Evolutionary conservation across 2,113 vertebrate genomes (phyloP).

Genomic region (Rana temporaria): DNA sequence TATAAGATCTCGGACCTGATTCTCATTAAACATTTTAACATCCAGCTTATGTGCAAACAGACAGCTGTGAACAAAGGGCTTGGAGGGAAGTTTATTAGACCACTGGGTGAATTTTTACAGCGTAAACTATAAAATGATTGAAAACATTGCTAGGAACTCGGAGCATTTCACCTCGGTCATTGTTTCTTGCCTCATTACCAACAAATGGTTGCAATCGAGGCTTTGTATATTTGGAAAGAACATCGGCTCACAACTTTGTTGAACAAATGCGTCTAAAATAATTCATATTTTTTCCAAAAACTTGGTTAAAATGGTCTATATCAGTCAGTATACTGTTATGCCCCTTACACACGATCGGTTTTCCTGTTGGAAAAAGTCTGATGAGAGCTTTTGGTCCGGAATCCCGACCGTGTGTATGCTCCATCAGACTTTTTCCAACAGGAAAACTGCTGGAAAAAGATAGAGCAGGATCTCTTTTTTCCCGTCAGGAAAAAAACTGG

Average conservation of each 20-base stretch:
- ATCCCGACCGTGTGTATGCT: no score
- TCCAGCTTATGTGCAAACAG: conserved; percentile 25
- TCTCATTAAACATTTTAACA: conserved; percentile 35
- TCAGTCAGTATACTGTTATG: no score
- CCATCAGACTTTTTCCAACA: no score
- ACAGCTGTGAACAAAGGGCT: conserved; percentile 32
- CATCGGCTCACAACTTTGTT: conserved; percentile 16
- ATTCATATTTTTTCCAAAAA: conserved; percentile 14
- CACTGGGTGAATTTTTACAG: conserved; percentile 45
- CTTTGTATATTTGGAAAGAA: conserved; percentile 37
- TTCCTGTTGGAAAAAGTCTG: no score
- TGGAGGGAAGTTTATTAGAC: conserved; percentile 21
- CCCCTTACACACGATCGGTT: no score
- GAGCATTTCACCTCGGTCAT: conserved; percentile 36
- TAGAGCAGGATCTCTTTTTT: no score
- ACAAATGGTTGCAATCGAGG: conserved; percentile 47
- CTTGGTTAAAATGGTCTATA: neutral
- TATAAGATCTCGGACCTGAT: conserved; percentile 29
- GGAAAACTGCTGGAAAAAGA: no score
- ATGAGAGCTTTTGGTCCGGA: no score
- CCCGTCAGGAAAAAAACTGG: no score
- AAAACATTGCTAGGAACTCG: conserved; percentile 47
- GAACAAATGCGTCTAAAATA: conserved; percentile 12
- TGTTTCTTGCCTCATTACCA: conserved; percentile 54
- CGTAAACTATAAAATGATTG: conserved; percentile 41